A percentile compares a stretch with the other conserved stretches of the same genome.
Evolutionary conservation across 2,113 vertebrate genomes (phyloP).

Genomic region (Misgurnus mizolepis): DNA sequence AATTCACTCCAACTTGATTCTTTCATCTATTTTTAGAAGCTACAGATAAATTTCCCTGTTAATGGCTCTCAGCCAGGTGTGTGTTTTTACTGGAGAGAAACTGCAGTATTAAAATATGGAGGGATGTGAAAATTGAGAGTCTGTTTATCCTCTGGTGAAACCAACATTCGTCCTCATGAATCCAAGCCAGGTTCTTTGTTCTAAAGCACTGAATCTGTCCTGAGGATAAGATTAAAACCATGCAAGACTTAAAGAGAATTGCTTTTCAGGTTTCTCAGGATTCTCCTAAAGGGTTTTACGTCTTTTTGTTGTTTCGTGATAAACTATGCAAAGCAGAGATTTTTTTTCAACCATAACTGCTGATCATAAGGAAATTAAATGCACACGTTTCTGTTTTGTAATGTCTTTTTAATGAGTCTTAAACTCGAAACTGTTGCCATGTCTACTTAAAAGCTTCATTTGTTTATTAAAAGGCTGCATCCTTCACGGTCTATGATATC

Average conservation of each 20-base stretch:
- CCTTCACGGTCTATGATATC: too few relatives aligned
- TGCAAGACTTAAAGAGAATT: constrained; percentile 46
- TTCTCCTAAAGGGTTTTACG: constrained; percentile 29
- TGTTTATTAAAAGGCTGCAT: too few relatives aligned
- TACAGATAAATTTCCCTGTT: neutral
- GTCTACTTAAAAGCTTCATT: too few relatives aligned
- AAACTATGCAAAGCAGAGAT: neutral
- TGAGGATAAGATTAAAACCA: constrained; percentile 63
- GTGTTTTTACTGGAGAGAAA: neutral
- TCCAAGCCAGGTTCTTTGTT: constrained; percentile 48
- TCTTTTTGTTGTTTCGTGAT: neutral
- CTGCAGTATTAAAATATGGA: neutral
- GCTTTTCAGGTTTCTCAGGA: constrained; percentile 41
- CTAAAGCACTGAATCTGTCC: constrained; percentile 62
- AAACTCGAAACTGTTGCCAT: too few relatives aligned
- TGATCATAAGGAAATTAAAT: too few relatives aligned
- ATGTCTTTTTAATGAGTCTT: too few relatives aligned
- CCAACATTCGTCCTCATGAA: constrained; percentile 52
- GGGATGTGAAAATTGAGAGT: neutral
- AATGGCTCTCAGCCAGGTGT: neutral
- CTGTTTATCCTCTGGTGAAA: constrained; percentile 28
- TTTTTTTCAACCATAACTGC: too few relatives aligned
- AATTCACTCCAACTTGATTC: neutral
- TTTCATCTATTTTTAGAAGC: constrained; percentile 14
- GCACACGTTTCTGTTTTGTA: too few relatives aligned